phyloP scores from a whole-genome alignment of 1,140 invertebrate species.

The Gonatopus flavifemur region DNA sequence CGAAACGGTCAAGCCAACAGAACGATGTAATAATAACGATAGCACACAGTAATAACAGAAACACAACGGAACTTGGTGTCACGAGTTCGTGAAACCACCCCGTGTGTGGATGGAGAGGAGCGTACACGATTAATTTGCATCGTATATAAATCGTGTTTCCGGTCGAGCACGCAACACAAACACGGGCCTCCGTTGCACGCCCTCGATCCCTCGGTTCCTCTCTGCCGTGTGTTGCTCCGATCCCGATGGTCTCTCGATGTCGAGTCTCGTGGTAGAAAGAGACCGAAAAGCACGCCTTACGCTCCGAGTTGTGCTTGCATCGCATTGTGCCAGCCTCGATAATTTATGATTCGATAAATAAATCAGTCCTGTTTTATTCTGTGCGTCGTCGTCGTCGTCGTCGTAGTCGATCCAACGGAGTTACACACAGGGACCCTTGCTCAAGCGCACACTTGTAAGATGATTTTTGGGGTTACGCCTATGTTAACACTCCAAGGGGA shows the following conservation, averaged over 20 bases:
- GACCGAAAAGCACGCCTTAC: conserved; percentile 21
- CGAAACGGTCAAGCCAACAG: too few species aligned
- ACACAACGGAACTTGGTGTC: conserved; percentile 18
- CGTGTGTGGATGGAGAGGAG: conserved; percentile 26
- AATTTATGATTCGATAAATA: conserved; percentile 56
- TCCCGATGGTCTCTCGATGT: conserved; percentile 6
- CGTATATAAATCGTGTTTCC: conserved; percentile 56
- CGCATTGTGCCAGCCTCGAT: conserved; percentile 45
- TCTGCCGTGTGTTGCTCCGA: too few species aligned
- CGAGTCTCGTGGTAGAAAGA: conserved; percentile 2
- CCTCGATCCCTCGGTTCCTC: conserved; percentile 27
- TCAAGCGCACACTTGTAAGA: conserved; percentile 44
- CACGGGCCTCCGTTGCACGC: conserved; percentile 46
- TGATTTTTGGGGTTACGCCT: conserved; percentile 35
- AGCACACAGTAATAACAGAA: too few species aligned
- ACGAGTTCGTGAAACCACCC: conserved; percentile 25
- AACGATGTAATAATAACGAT: too few species aligned
- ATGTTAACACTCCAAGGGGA: conserved; percentile 21
- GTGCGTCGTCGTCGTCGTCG: too few species aligned
- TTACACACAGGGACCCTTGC: too few species aligned
- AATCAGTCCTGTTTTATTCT: conserved; percentile 38
- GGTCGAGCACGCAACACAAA: conserved; percentile 54
- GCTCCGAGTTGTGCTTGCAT: too few species aligned
- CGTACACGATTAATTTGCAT: conserved; percentile 53
- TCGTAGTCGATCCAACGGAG: too few species aligned